Conservation (phyloP, 2,888 invertebrate genomes). For the Epinotia brunnichana region DNA sequence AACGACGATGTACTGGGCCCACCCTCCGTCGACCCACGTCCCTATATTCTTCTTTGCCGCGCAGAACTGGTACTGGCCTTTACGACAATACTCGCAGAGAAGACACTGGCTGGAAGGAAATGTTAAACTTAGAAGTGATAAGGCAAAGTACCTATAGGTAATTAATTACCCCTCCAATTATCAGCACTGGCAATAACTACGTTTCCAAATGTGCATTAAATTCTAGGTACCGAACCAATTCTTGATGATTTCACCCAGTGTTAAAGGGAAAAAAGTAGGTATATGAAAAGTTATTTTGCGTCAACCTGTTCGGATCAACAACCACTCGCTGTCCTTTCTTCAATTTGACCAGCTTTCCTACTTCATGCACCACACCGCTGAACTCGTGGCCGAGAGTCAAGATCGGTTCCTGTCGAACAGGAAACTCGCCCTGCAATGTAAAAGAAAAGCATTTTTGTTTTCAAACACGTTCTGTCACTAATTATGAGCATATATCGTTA, state of each 20-base stretch:
- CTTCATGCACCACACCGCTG: constrained; percentile 77
- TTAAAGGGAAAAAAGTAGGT: too few species aligned
- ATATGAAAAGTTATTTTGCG: too few species aligned
- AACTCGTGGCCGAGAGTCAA: constrained; percentile 84
- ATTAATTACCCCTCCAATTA: too few species aligned
- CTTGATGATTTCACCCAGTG: too few species aligned
- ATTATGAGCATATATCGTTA: not conserved
- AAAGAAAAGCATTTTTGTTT: not conserved
- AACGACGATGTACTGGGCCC: constrained; percentile 80
- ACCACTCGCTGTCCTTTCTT: constrained; percentile 82
- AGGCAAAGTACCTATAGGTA: too few species aligned
- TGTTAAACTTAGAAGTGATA: not conserved
- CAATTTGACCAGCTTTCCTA: constrained; percentile 75
- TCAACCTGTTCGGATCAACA: constrained; percentile 82
- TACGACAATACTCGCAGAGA: constrained; percentile 78
- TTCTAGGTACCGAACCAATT: too few species aligned
- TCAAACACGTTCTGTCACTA: not conserved
- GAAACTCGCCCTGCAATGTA: constrained; percentile 78
- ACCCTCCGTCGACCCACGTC: constrained; percentile 82
- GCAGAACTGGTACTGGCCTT: constrained; percentile 82
- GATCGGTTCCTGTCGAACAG: constrained; percentile 69
- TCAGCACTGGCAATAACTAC: too few species aligned
- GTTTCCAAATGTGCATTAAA: too few species aligned
- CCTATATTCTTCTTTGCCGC: constrained; percentile 81
- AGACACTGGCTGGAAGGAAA: constrained; percentile 73